phyloP scores from a whole-genome alignment of 2,888 invertebrate species.

The Norana najaformis region DNA sequence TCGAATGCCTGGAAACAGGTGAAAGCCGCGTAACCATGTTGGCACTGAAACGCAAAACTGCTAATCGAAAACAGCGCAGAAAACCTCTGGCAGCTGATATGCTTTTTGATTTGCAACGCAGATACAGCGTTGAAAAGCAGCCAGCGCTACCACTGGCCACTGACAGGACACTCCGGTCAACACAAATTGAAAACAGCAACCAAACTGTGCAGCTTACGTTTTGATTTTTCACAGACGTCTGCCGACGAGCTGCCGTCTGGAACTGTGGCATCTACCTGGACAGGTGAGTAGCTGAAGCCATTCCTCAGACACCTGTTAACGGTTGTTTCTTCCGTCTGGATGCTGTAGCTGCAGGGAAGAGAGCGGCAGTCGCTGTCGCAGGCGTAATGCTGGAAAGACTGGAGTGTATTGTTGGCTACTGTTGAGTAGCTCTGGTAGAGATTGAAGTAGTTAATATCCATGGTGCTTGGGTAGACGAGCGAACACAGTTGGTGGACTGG shows the following conservation, averaged over 20 bases:
- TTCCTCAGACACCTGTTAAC: constrained; percentile 23
- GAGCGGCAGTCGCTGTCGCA: not conserved
- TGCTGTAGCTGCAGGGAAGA: constrained; percentile 18
- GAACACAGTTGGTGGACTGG: not conserved
- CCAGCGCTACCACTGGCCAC: not conserved
- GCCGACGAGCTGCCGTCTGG: not conserved
- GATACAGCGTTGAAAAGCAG: not conserved
- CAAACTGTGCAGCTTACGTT: not conserved
- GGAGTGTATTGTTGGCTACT: not conserved
- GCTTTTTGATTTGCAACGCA: constrained; percentile 1
- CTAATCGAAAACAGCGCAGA: not conserved
- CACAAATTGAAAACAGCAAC: constrained; percentile 1
- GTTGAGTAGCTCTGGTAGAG: constrained; percentile 20
- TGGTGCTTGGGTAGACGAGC: not conserved
- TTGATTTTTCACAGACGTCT: constrained; percentile 19
- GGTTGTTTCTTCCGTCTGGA: not conserved
- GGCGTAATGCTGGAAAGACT: not conserved
- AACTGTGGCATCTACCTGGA: not conserved
- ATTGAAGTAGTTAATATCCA: constrained; percentile 3
- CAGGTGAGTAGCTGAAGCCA: constrained; percentile 24
- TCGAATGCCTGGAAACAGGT: not conserved
- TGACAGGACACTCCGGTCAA: not conserved
- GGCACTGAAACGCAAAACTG: not conserved
- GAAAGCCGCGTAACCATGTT: not conserved
- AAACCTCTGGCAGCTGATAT: not conserved